A percentile compares a stretch with the other conserved stretches of the same genome.
These are phyloP conservation scores for Apostichopus californicus DNA, from an alignment of 35 echinoderm and acorn worm species.

Conservation along the genomic window DNA sequence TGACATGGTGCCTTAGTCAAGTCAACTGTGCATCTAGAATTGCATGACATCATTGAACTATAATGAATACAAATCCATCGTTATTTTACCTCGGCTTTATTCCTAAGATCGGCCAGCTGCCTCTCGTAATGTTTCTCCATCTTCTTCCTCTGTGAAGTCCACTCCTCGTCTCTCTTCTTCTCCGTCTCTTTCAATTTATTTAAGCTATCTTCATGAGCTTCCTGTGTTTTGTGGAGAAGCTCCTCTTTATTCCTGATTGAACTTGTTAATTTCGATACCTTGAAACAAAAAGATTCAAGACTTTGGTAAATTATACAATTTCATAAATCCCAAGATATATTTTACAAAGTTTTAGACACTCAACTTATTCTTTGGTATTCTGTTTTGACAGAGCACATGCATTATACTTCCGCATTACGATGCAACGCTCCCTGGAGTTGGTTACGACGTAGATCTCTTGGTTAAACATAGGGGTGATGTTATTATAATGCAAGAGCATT, in stretches of 20 bases:
- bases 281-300: neutral
- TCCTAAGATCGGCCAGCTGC: constrained; percentile 75
- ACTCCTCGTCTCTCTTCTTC: constrained; percentile 71
- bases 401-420: no score
- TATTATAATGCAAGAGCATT: no score
- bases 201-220: constrained; percentile 81
- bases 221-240: constrained; percentile 60
- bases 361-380: no score
- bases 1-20: no score
- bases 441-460: no score
- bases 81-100: constrained; percentile 73
- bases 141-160: constrained; percentile 65
- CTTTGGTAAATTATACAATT: neutral
- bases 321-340: neutral
- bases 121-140: constrained; percentile 85
- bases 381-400: no score
- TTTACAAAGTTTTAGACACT: no score
- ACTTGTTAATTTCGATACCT: constrained; percentile 72
- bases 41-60: no score
- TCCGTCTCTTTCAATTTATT: constrained; percentile 58
- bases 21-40: no score
- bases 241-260: constrained; percentile 73
- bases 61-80: neutral
- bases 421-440: no score
- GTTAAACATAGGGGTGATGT: no score